phyloP scores from a whole-genome alignment of 1,140 invertebrate species.

The Hyles euphorbiae region DNA sequence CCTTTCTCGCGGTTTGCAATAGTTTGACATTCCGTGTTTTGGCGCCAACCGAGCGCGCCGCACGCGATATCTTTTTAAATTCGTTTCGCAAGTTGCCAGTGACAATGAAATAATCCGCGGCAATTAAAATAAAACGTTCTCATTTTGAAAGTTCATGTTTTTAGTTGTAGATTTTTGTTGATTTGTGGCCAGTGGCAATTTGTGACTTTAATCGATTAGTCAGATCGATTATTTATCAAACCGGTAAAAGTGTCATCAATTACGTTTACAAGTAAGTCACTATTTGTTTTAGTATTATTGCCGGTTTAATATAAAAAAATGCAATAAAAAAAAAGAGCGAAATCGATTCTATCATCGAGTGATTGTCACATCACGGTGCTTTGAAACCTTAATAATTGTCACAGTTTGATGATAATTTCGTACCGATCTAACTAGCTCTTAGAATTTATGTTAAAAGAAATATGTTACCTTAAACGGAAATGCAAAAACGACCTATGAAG shows the following conservation, averaged over 20 bases:
- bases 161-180: conserved; percentile 1
- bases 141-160: conserved; percentile 1
- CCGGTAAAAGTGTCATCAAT: neutral
- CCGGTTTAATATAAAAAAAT: too few species aligned
- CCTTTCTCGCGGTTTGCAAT: conserved; percentile 22
- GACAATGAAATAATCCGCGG: conserved; percentile 4
- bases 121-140: conserved; percentile 1
- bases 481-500: too few species aligned
- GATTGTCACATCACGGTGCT: too few species aligned
- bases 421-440: too few species aligned
- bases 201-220: neutral
- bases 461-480: too few species aligned
- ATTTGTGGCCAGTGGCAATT: neutral
- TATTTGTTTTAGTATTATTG: too few species aligned
- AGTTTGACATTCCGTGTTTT: conserved; percentile 52
- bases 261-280: conserved; percentile 5
- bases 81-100: neutral
- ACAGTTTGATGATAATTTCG: too few species aligned
- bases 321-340: too few species aligned
- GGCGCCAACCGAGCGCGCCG: conserved; percentile 35
- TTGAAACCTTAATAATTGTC: too few species aligned
- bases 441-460: too few species aligned
- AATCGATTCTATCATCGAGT: too few species aligned
- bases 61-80: conserved; percentile 10
- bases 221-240: neutral